A percentile compares a stretch with the other conserved stretches of the same genome.
phyloP scores from a whole-genome alignment of 2,113 vertebrate species.

The Aplodontia rufa region DNA sequence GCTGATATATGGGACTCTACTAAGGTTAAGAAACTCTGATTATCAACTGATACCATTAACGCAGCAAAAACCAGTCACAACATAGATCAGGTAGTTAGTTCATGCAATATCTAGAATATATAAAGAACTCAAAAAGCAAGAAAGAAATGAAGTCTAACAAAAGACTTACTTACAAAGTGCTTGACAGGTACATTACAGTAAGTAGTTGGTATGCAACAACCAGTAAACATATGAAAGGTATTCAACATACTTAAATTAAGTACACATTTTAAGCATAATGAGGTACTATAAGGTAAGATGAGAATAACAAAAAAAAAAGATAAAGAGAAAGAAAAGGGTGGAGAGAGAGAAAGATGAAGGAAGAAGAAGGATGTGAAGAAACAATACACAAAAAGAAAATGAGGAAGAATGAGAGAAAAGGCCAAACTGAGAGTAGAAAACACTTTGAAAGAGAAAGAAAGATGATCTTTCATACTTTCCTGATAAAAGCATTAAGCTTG shows the following conservation, averaged over 20 bases:
- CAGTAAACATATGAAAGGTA: not conserved
- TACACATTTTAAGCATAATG: not conserved
- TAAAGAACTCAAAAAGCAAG: not conserved
- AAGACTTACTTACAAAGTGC: not conserved
- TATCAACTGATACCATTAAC: not conserved
- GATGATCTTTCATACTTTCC: not conserved
- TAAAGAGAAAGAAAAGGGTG: not conserved
- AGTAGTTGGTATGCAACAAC: not conserved
- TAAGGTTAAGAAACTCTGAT: not conserved
- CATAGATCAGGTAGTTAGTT: not conserved
- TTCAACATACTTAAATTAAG: not conserved
- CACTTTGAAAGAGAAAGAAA: not conserved
- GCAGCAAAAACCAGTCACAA: not conserved
- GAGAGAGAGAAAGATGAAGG: no score
- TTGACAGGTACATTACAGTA: not conserved
- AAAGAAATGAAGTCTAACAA: not conserved
- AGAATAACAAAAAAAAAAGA: not conserved
- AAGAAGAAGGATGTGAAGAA: not conserved
- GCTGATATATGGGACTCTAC: not conserved
- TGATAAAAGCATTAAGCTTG: not conserved
- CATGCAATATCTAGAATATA: not conserved
- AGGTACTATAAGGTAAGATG: not conserved
- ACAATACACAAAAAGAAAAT: not conserved
- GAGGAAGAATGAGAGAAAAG: not conserved
- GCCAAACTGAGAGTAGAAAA: not conserved